Evolutionary conservation across 2,113 vertebrate species (phyloP), one percentile per base, ranked within the genome.

Genomic region (Pongo abelii): DNA sequence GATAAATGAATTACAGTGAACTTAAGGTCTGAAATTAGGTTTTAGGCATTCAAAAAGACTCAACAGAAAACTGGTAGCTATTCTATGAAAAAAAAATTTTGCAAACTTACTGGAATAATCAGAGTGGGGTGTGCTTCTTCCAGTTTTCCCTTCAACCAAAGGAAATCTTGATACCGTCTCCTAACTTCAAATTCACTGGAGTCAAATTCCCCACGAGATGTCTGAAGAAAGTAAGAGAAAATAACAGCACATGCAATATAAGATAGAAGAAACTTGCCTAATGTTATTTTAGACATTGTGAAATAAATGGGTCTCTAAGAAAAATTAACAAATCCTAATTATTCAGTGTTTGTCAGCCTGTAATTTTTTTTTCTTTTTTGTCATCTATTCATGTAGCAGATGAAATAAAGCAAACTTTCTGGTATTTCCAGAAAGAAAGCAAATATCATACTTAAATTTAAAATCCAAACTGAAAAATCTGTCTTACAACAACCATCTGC

Each of bases 101-200:
- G 48, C 6, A 96, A 93, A 99, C 99, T 27, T 99, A 99, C 99
- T 52, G 99, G 99, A 97, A 99, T 98, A 92, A 99, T 99, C 80
- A 99, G 99, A 0, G 99, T 99, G 0, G 99, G 99, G 96, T 99
- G 98, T 70, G 98, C 98, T 97, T 99, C 99, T 97, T 99, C 99
- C 84, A 99, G 99, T 98, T 97, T 99, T 94, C 98, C 98, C 92
- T 99, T 99, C 96, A 99, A 98, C 99, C 99, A 99, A 23, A 99
- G 97, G 97, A 99, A 99, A 98, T 99, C 99, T 98, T 99, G 99
- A 80, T 99, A 99, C 0, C 99, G 99, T 64, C 99, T 99, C 86
- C 98, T 98, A 46, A 99, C 99, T 98, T 99, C 99, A 84, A 99
- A 99, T 98, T 99, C 99, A 91, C 99, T 99, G 85, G 99, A 99